These are phyloP conservation scores for Augochlorella aurata DNA, from an alignment of 2,888 invertebrate species.

Conservation along the genomic window DNA sequence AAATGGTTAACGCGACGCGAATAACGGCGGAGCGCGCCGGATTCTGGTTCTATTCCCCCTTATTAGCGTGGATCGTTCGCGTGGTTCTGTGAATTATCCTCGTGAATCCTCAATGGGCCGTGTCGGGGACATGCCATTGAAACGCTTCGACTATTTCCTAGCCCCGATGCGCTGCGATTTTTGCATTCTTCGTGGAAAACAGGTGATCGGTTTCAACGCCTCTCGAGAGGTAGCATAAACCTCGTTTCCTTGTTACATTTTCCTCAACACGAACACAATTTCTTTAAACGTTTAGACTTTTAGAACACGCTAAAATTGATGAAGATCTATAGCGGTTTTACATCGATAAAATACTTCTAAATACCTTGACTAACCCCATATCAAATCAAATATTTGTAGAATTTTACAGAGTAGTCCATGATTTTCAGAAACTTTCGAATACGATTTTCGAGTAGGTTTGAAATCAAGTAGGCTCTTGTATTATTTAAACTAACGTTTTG, in stretches of 20 bases:
- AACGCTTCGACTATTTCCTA: not conserved
- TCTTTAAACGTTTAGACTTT: not conserved
- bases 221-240: not conserved
- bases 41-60: conserved; percentile 29
- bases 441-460: not conserved
- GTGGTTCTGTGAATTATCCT: conserved; percentile 19
- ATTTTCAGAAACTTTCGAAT: not conserved
- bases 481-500: not conserved
- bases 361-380: too few species aligned
- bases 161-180: not conserved
- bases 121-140: not conserved
- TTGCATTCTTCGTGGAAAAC: not conserved
- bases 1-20: conserved; percentile 28
- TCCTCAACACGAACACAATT: not conserved
- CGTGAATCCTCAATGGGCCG: not conserved
- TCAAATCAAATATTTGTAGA: too few species aligned
- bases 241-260: not conserved
- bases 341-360: too few species aligned
- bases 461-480: not conserved
- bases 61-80: conserved; percentile 20
- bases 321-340: too few species aligned
- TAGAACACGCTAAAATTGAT: too few species aligned
- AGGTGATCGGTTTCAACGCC: not conserved
- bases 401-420: too few species aligned
- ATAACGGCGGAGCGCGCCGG: conserved; percentile 10